A percentile compares a stretch with the other conserved stretches of the same genome.
phyloP scores from a whole-genome alignment of 2,113 vertebrate genomes.

The Mixornis gularis region DNA sequence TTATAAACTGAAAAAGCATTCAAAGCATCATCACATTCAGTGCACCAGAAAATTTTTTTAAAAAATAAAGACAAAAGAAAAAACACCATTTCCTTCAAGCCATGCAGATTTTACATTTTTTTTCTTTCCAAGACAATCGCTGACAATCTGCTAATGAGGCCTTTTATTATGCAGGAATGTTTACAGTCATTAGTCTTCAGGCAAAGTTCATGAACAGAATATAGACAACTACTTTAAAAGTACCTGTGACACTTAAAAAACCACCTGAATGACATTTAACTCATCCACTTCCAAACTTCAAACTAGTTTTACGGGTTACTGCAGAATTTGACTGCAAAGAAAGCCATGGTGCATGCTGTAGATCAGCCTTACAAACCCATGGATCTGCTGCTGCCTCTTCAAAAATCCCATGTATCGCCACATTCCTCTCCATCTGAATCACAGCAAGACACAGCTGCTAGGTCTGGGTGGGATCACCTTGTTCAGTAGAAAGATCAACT shows the following conservation, averaged over 20 bases:
- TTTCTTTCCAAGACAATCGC: background rate
- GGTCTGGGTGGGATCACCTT: constrained; percentile 17
- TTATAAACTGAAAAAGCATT: background rate
- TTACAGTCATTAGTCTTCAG: constrained; percentile 29
- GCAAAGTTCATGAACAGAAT: constrained; percentile 43
- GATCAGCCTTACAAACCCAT: background rate
- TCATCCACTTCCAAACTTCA: background rate
- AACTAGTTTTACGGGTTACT: background rate
- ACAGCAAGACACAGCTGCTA: background rate
- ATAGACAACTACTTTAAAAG: background rate
- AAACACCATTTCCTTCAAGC: background rate
- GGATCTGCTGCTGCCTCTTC: background rate
- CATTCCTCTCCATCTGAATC: constrained; percentile 20
- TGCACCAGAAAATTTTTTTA: background rate
- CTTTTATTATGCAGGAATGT: constrained; percentile 31
- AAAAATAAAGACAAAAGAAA: background rate
- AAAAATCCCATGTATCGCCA: background rate
- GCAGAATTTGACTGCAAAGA: background rate
- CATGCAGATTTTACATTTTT: background rate
- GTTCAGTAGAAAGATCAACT: background rate
- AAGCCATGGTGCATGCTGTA: background rate
- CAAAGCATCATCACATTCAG: background rate
- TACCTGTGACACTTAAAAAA: background rate
- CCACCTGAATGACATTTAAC: background rate
- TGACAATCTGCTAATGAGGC: background rate